Evolutionary conservation across 2,797 vertebrate species (phyloP).

Genomic region (Echiichthys vipera): DNA sequence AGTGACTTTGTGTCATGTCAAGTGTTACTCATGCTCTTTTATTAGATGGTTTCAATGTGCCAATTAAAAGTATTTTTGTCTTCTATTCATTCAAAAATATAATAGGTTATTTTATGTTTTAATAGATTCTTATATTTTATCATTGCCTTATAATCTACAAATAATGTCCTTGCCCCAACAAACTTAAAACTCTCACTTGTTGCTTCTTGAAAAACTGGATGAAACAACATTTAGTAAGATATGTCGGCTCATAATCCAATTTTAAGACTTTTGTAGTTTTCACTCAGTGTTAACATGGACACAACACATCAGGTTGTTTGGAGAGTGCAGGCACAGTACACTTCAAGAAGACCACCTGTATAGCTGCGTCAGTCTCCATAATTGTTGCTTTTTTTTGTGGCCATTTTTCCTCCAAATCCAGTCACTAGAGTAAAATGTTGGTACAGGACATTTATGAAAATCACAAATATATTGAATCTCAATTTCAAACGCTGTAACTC

Average conservation of each 20-base stretch:
- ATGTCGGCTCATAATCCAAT: neutral
- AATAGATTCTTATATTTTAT: neutral
- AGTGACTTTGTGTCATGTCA: conserved; percentile 4
- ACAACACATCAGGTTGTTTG: neutral
- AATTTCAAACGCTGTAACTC: too few relatives aligned
- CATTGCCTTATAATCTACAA: neutral
- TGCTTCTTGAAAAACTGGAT: neutral
- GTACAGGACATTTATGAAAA: too few relatives aligned
- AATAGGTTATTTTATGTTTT: neutral
- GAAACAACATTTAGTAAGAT: neutral
- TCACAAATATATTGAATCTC: too few relatives aligned
- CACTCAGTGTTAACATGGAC: neutral
- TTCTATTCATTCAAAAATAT: neutral
- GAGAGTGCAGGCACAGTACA: neutral
- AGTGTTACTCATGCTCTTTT: neutral
- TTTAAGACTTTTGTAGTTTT: neutral
- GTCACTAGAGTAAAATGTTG: too few relatives aligned
- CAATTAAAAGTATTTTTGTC: neutral
- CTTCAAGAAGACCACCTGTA: neutral
- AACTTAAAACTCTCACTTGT: neutral
- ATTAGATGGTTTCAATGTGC: neutral
- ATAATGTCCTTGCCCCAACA: neutral
- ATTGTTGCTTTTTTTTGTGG: neutral
- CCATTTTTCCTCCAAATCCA: too few relatives aligned
- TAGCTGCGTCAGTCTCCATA: neutral